A percentile compares a stretch with the other conserved stretches of the same genome.
phyloP scores from a whole-genome alignment of 2,888 invertebrate species.

The Abrostola tripartita region DNA sequence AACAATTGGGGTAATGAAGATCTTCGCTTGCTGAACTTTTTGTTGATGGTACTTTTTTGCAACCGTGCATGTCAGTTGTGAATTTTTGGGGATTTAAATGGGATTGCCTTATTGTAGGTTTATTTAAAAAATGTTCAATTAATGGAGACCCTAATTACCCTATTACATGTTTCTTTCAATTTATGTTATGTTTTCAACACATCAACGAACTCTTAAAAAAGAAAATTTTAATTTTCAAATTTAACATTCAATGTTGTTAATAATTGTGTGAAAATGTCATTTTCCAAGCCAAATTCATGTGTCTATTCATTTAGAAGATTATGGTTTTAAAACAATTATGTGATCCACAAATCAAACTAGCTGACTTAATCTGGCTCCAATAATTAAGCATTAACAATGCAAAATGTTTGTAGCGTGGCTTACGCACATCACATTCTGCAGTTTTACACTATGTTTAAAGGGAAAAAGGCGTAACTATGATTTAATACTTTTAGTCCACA shows the following conservation, averaged over 20 bases:
- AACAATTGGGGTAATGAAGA: background rate
- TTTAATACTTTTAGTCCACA: background rate
- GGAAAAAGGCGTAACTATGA: background rate
- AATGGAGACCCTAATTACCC: too few species aligned
- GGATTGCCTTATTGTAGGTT: background rate
- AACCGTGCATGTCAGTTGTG: background rate
- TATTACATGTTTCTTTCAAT: too few species aligned
- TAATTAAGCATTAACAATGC: background rate
- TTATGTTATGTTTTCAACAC: too few species aligned
- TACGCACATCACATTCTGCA: background rate
- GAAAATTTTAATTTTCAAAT: too few species aligned
- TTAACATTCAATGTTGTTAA: too few species aligned
- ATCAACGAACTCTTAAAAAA: too few species aligned
- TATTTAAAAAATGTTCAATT: too few species aligned
- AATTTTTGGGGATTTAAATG: background rate
- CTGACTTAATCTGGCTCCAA: background rate
- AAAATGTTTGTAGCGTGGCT: slow-evolving; percentile 1
- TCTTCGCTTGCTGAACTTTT: background rate
- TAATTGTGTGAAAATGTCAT: too few species aligned
- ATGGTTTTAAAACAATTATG: background rate
- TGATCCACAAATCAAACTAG: background rate
- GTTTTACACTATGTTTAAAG: background rate
- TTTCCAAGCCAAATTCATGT: too few species aligned
- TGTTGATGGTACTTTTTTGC: background rate
- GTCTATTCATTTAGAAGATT: too few species aligned